phyloP scores from a whole-genome alignment of 2,888 invertebrate genomes.

The Napeogenes inachia region DNA sequence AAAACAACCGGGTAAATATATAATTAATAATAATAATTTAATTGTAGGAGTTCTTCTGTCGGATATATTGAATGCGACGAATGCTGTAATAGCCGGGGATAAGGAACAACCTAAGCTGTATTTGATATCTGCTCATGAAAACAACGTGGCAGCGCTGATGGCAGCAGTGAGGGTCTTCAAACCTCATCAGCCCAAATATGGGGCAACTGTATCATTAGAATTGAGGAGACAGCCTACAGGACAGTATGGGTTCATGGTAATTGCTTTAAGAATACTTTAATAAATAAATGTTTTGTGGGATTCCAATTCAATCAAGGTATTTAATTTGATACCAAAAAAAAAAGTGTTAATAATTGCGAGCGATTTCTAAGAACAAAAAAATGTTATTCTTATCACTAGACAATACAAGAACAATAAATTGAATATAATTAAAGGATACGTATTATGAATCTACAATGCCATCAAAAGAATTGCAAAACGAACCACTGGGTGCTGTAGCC shows the following conservation, averaged over 20 bases:
- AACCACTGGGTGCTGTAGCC: too few relatives aligned
- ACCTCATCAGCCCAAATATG: conserved; percentile 77
- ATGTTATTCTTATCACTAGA: too few relatives aligned
- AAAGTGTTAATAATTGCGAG: too few relatives aligned
- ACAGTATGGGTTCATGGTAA: conserved; percentile 68
- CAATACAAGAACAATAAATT: too few relatives aligned
- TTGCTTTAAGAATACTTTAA: neutral
- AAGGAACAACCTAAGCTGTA: conserved; percentile 59
- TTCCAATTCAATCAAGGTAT: too few relatives aligned
- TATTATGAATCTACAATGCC: too few relatives aligned
- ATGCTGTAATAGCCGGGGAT: conserved; percentile 57
- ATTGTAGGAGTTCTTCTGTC: conserved; percentile 67
- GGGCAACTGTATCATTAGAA: conserved; percentile 75
- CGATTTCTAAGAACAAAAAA: too few relatives aligned
- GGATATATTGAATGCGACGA: conserved; percentile 69
- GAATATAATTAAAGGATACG: too few relatives aligned
- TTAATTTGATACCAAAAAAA: too few relatives aligned
- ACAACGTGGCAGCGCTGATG: conserved; percentile 79
- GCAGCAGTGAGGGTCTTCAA: conserved; percentile 73
- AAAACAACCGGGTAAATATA: too few relatives aligned
- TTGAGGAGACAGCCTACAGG: conserved; percentile 54
- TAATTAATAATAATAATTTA: neutral
- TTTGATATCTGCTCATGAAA: conserved; percentile 80
- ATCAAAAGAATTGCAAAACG: too few relatives aligned
- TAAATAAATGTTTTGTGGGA: too few relatives aligned